A percentile compares a stretch with the other conserved stretches of the same genome.
Conservation (phyloP, 2,113 vertebrate genomes). For the Neofelis nebulosa region DNA sequence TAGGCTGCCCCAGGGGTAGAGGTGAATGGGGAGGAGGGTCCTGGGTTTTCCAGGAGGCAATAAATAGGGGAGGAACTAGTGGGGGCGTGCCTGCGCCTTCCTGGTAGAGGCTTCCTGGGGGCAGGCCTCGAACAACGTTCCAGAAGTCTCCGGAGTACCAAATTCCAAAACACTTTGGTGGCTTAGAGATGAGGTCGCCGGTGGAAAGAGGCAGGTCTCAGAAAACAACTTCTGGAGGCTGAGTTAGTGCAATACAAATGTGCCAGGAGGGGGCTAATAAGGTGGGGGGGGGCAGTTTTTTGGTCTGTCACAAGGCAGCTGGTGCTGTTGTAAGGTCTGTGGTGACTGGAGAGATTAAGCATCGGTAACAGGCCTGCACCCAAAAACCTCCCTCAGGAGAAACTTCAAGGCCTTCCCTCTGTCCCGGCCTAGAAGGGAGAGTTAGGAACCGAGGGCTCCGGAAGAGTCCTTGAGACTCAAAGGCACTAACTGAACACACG, state of each 20-base stretch:
- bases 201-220: background rate
- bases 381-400: background rate
- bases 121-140: conserved; percentile 17
- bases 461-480: conserved; percentile 40
- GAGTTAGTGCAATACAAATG: conserved; percentile 74
- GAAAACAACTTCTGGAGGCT: conserved; percentile 41
- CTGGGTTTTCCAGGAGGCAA: conserved; percentile 60
- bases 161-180: conserved; percentile 55
- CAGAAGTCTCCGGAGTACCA: conserved; percentile 31
- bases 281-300: conserved; percentile 19
- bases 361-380: background rate
- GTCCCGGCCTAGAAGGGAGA: background rate
- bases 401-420: background rate
- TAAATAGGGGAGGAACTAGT: conserved; percentile 71
- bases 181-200: background rate
- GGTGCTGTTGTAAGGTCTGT: conserved; percentile 59
- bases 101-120: conserved; percentile 36
- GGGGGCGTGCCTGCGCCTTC: conserved; percentile 39
- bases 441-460: background rate
- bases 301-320: conserved; percentile 70
- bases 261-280: background rate
- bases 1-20: background rate
- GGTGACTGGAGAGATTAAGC: conserved; percentile 20
- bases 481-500: conserved; percentile 71
- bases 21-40: background rate